phyloP scores from a whole-genome alignment of 2,797 vertebrate genomes.

The Alosa sapidissima region DNA sequence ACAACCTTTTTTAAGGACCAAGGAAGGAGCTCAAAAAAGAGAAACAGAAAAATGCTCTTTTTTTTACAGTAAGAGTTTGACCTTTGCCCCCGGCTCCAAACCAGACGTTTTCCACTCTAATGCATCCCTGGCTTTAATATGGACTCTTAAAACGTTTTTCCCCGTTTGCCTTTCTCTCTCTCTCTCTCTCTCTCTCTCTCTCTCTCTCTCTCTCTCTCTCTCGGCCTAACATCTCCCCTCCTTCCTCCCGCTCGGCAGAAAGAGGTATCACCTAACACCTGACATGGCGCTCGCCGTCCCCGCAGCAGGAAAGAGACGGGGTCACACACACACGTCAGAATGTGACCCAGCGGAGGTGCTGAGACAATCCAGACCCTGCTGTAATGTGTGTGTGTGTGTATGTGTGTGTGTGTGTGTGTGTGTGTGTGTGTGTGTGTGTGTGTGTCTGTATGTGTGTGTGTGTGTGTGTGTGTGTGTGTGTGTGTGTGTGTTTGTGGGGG shows the following conservation, averaged over 20 bases:
- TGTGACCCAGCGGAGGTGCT: constrained; percentile 60
- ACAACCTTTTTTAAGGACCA: constrained; percentile 30
- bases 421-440: not conserved
- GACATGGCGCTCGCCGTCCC: constrained; percentile 55
- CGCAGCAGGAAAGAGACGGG: constrained; percentile 64
- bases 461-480: no score
- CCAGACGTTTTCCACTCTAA: constrained; percentile 57
- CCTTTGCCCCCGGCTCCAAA: constrained; percentile 48
- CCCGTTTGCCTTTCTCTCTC: constrained; percentile 28
- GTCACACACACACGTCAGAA: constrained; percentile 56
- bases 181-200: constrained; percentile 48
- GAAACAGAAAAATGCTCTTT: constrained; percentile 33
- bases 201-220: constrained; percentile 28
- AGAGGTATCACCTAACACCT: constrained; percentile 66
- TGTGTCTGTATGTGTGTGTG: no score
- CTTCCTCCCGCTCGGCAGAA: constrained; percentile 54
- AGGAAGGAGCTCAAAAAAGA: constrained; percentile 17
- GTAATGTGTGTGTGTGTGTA: not conserved
- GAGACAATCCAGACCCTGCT: constrained; percentile 66
- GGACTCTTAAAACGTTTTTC: constrained; percentile 55
- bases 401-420: not conserved
- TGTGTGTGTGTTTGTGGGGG: no score
- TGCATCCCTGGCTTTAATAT: constrained; percentile 60
- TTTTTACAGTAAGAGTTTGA: constrained; percentile 59
- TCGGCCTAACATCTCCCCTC: constrained; percentile 34